These are phyloP conservation scores for Listrodromus nycthemerus DNA, from an alignment of 2,888 invertebrate genomes.

Conservation along the genomic window DNA sequence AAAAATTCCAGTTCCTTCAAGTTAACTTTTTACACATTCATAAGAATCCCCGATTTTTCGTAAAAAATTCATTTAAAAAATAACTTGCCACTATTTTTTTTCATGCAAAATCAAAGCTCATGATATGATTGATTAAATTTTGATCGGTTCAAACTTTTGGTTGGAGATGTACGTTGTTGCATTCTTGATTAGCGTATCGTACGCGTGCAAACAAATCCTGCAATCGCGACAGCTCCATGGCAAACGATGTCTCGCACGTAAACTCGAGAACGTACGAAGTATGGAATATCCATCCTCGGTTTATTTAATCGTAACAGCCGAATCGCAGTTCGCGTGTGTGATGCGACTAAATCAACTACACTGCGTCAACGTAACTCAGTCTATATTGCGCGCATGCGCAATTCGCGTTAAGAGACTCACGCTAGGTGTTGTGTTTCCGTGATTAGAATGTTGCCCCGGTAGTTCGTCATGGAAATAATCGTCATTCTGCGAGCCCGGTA, in stretches of 20 bases:
- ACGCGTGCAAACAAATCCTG: constrained; percentile 8
- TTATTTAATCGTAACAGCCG: neutral
- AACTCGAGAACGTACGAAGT: neutral
- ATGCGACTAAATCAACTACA: constrained; percentile 46
- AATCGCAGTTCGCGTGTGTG: constrained; percentile 29
- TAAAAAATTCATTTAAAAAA: too few relatives aligned
- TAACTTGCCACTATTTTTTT: too few relatives aligned
- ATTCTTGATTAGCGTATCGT: too few relatives aligned
- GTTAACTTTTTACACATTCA: too few relatives aligned
- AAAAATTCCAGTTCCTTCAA: too few relatives aligned
- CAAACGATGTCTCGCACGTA: constrained; percentile 3
- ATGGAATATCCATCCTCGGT: neutral
- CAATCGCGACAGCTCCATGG: neutral
- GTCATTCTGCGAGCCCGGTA: constrained; percentile 81
- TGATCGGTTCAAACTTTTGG: too few relatives aligned
- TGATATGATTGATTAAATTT: too few relatives aligned
- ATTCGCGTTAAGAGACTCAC: constrained; percentile 76
- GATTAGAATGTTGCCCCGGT: constrained; percentile 80
- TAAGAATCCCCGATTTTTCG: too few relatives aligned
- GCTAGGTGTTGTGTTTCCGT: constrained; percentile 82
- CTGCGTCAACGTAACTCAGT: constrained; percentile 25
- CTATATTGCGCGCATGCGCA: neutral
- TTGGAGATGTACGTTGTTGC: too few relatives aligned
- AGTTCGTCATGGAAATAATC: constrained; percentile 82
- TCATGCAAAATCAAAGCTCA: too few relatives aligned